phyloP scores from a whole-genome alignment of 2,797 vertebrate genomes.

The Allobates femoralis region DNA sequence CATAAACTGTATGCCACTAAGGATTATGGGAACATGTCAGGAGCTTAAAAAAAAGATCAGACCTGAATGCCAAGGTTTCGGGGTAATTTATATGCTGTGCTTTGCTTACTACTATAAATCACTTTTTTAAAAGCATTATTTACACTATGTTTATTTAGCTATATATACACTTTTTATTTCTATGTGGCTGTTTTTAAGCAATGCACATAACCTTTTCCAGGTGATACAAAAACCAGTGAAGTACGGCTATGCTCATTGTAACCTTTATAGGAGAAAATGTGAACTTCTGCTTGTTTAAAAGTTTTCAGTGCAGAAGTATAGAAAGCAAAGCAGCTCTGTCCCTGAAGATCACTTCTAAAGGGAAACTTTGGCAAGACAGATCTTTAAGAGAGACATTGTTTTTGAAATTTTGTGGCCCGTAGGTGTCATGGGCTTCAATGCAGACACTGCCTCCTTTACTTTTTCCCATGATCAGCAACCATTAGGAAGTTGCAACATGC shows the following conservation, averaged over 20 bases:
- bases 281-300: slow-evolving; percentile 11
- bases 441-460: slow-evolving; percentile 15
- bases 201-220: not conserved
- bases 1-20: too few species aligned
- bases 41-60: too few species aligned
- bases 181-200: too few species aligned
- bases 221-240: not conserved
- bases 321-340: not conserved
- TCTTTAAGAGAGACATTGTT: slow-evolving; percentile 11
- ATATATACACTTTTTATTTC: too few species aligned
- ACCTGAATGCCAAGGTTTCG: too few species aligned
- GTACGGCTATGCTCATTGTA: not conserved
- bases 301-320: not conserved
- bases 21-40: too few species aligned
- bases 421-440: not conserved
- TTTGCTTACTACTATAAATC: too few species aligned
- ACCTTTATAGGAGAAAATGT: not conserved
- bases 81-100: too few species aligned
- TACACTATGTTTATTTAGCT: too few species aligned
- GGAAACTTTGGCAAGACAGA: slow-evolving; percentile 21
- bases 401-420: slow-evolving; percentile 24
- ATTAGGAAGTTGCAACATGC: slow-evolving; percentile 38
- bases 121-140: too few species aligned
- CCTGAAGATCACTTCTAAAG: slow-evolving; percentile 14
- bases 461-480: slow-evolving; percentile 32